Evolutionary conservation across 2,888 invertebrate species (phyloP).

Genomic region (Byasa hedistus): DNA sequence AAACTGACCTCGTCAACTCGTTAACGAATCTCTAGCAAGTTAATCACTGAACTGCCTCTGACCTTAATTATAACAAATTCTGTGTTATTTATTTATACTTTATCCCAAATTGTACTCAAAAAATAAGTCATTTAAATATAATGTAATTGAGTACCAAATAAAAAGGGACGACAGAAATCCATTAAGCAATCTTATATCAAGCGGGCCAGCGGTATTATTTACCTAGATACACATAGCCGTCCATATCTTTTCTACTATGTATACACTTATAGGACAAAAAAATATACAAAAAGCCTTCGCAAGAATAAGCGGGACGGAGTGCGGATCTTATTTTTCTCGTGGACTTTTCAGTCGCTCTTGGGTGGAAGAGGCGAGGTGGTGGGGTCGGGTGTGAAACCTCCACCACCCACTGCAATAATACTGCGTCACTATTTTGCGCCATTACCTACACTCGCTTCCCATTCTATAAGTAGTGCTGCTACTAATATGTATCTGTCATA

Average conservation of each 20-base stretch:
- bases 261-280: slow-evolving; percentile 59
- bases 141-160: not conserved
- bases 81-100: too few species aligned
- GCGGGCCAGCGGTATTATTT: slow-evolving; percentile 52
- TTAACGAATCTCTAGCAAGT: too few species aligned
- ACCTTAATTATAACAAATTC: too few species aligned
- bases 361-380: slow-evolving; percentile 48
- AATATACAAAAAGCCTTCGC: slow-evolving; percentile 74
- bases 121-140: too few species aligned
- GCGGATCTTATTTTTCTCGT: slow-evolving; percentile 80
- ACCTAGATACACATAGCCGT: slow-evolving; percentile 36
- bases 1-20: too few species aligned
- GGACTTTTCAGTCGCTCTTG: slow-evolving; percentile 78
- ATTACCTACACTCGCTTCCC: slow-evolving; percentile 81
- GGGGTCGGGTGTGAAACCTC: slow-evolving; percentile 50
- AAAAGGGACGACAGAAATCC: slow-evolving; percentile 27
- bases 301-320: slow-evolving; percentile 79
- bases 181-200: slow-evolving; percentile 36
- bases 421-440: slow-evolving; percentile 82
- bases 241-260: slow-evolving; percentile 19
- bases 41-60: too few species aligned
- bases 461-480: slow-evolving; percentile 75
- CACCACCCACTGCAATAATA: slow-evolving; percentile 78
- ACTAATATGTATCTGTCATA: slow-evolving; percentile 56
- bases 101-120: too few species aligned